A percentile compares a stretch with the other conserved stretches of the same genome.
These are phyloP conservation scores for Siniperca knerii DNA, from an alignment of 2,113 vertebrate species.

Conservation along the genomic window DNA sequence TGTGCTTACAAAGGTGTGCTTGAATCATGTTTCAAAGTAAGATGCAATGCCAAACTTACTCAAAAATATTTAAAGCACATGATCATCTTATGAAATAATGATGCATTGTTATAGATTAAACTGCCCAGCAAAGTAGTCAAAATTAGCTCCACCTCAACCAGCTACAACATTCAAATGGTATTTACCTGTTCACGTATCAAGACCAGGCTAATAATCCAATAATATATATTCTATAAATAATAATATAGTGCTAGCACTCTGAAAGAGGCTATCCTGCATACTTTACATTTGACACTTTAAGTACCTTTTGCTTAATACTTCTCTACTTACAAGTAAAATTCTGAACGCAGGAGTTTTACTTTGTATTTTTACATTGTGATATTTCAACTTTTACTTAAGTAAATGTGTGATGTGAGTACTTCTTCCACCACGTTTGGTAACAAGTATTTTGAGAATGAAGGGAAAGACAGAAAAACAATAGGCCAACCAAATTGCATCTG, in stretches of 20 bases:
- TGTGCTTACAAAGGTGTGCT: slow-evolving; percentile 2
- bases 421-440: not conserved
- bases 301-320: not conserved
- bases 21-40: slow-evolving; percentile 29
- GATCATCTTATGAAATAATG: not conserved
- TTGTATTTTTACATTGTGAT: not conserved
- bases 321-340: not conserved
- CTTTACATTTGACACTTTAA: not conserved
- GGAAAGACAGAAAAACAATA: not conserved
- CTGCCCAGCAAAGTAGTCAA: not conserved
- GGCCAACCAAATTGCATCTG: not conserved
- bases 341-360: not conserved
- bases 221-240: not conserved
- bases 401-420: not conserved
- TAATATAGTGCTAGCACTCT: not conserved
- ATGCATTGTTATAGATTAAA: not conserved
- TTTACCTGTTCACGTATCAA: not conserved
- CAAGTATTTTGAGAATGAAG: not conserved
- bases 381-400: not conserved
- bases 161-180: not conserved
- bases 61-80: slow-evolving; percentile 21
- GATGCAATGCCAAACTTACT: not conserved
- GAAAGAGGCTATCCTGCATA: not conserved
- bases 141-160: not conserved
- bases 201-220: not conserved